These are phyloP conservation scores for Hypocryptadius cinnamomeus DNA, from an alignment of 2,113 vertebrate genomes.

Conservation along the genomic window DNA sequence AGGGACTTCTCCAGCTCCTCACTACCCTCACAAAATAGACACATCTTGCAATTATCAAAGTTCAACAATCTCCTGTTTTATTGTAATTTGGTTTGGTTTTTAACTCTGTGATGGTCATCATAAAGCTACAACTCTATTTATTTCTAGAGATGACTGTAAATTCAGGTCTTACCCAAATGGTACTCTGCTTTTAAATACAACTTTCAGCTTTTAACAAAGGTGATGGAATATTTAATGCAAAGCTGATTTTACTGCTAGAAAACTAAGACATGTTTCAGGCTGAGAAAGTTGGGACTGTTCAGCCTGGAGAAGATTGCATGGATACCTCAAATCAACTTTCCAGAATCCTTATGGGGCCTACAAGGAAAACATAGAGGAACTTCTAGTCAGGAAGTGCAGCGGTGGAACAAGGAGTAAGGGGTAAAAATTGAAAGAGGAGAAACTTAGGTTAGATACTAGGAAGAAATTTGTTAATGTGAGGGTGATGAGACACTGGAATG, in stretches of 20 bases:
- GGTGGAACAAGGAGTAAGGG: not conserved
- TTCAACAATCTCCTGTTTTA: not conserved
- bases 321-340: not conserved
- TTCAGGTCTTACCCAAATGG: not conserved
- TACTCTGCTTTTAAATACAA: not conserved
- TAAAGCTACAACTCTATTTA: not conserved
- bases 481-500: not conserved
- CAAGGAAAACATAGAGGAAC: not conserved
- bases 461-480: not conserved
- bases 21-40: not conserved
- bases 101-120: not conserved
- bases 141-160: not conserved
- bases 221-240: not conserved
- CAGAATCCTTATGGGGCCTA: not conserved
- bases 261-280: not conserved
- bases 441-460: not conserved
- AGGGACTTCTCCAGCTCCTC: not conserved
- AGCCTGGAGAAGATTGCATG: not conserved
- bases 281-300: not conserved
- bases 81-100: not conserved
- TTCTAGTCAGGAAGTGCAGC: not conserved
- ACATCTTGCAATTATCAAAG: not conserved
- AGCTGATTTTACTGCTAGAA: not conserved
- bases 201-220: not conserved
- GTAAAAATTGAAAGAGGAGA: not conserved